Conservation (phyloP, 2,888 invertebrate genomes). For the Aspidapion aeneum region DNA sequence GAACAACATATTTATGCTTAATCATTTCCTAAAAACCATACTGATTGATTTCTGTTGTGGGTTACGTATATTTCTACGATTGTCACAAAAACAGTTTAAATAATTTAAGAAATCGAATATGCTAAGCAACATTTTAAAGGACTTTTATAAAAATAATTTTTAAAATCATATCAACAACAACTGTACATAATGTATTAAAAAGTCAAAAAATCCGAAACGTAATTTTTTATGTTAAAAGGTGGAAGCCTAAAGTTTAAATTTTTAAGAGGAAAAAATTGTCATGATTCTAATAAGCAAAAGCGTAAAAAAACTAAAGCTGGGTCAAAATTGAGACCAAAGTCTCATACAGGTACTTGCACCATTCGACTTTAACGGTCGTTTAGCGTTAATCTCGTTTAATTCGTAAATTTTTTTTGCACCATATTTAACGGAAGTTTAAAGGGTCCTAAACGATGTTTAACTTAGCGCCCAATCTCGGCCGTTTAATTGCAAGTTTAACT, state of each 20-base stretch:
- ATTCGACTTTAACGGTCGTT: no score
- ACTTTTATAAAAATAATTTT: conserved; percentile 20
- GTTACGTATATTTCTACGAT: no score
- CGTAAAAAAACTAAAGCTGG: conserved; percentile 16
- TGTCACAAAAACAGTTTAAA: no score
- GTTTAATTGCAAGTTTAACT: no score
- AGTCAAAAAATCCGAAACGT: conserved; percentile 24
- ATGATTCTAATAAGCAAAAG: conserved; percentile 35
- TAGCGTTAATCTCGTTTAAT: no score
- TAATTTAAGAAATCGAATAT: no score
- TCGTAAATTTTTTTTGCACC: no score
- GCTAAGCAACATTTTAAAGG: background rate
- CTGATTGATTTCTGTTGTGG: no score
- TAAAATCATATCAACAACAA: conserved; percentile 40
- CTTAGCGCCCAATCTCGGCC: no score
- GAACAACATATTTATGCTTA: no score
- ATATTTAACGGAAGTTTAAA: no score
- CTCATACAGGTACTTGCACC: background rate
- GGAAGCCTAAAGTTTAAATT: conserved; percentile 41
- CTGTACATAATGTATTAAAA: conserved; percentile 32
- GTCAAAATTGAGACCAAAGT: conserved; percentile 16
- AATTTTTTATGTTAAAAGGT: conserved; percentile 33
- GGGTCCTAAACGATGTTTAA: conserved; percentile 13
- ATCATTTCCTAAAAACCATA: no score
- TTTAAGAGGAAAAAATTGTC: conserved; percentile 31